These are phyloP conservation scores for Noctua pronuba DNA, from an alignment of 2,888 invertebrate species.

Conservation along the genomic window DNA sequence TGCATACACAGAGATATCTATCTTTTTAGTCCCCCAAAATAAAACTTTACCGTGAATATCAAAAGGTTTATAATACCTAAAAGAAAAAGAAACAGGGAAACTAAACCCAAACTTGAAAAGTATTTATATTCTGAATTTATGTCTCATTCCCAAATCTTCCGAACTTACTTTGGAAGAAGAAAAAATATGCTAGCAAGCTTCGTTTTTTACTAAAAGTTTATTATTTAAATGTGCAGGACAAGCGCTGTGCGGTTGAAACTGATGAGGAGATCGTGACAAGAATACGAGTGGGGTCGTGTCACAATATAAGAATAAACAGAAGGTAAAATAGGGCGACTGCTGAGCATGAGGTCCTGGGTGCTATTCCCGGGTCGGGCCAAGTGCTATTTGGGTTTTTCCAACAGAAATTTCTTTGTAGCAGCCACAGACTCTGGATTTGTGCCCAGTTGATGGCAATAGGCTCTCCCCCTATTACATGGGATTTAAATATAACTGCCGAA, in stretches of 20 bases:
- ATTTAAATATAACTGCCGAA: no score
- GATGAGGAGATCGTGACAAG: conserved; percentile 67
- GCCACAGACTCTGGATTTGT: no score
- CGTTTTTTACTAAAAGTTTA: conserved; percentile 60
- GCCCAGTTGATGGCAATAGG: no score
- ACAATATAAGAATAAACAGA: conserved; percentile 13
- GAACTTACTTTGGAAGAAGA: conserved; percentile 33
- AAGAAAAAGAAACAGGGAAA: neutral
- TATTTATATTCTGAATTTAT: conserved; percentile 6
- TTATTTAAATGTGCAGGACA: conserved; percentile 68
- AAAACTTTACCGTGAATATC: neutral
- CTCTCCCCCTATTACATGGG: no score
- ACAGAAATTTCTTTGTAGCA: no score
- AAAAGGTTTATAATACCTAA: neutral
- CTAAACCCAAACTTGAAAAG: neutral
- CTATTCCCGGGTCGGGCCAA: no score
- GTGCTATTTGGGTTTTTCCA: no score
- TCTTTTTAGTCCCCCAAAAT: neutral
- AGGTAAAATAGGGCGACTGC: neutral
- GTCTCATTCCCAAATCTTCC: neutral
- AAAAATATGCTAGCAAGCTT: conserved; percentile 12
- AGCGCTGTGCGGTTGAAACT: conserved; percentile 64
- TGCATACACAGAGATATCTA: neutral
- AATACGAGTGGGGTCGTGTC: conserved; percentile 54
- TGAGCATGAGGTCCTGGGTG: no score